Evolutionary conservation across 2,113 vertebrate species (phyloP).

Genomic region (Toxotes jaculatrix): DNA sequence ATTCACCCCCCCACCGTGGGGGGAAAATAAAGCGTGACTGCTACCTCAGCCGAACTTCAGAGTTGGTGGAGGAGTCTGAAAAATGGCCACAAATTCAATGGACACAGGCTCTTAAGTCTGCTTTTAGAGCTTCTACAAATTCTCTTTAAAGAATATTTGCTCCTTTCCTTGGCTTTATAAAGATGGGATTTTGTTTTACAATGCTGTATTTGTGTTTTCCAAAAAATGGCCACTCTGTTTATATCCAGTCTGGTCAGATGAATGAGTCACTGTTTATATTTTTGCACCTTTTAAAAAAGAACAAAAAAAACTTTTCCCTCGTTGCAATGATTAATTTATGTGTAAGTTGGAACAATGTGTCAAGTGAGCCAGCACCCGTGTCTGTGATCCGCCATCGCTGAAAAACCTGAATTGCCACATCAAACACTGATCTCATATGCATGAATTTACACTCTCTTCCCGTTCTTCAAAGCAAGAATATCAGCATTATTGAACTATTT

Average conservation of each 20-base stretch:
- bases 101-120: neutral
- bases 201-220: neutral
- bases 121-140: neutral
- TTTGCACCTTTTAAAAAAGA: neutral
- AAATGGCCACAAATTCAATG: conserved; percentile 25
- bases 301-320: neutral
- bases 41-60: conserved; percentile 30
- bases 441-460: conserved; percentile 59
- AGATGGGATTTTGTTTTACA: neutral
- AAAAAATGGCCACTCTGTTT: neutral
- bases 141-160: conserved; percentile 2
- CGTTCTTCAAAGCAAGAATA: conserved; percentile 71
- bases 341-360: conserved; percentile 25
- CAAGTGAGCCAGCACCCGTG: conserved; percentile 39
- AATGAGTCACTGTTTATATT: conserved; percentile 6
- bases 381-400: conserved; percentile 41
- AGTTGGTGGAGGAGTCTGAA: conserved; percentile 43
- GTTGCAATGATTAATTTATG: conserved; percentile 34
- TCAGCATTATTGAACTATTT: conserved; percentile 65
- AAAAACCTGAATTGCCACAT: conserved; percentile 45
- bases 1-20: conserved; percentile 8
- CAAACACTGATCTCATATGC: conserved; percentile 64
- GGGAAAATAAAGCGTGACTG: conserved; percentile 48
- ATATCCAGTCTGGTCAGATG: neutral
- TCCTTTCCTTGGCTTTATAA: neutral